A percentile compares a stretch with the other conserved stretches of the same genome.
These are phyloP conservation scores for Onthophagus taurus DNA, from an alignment of 1,140 invertebrate genomes.

Conservation along the genomic window DNA sequence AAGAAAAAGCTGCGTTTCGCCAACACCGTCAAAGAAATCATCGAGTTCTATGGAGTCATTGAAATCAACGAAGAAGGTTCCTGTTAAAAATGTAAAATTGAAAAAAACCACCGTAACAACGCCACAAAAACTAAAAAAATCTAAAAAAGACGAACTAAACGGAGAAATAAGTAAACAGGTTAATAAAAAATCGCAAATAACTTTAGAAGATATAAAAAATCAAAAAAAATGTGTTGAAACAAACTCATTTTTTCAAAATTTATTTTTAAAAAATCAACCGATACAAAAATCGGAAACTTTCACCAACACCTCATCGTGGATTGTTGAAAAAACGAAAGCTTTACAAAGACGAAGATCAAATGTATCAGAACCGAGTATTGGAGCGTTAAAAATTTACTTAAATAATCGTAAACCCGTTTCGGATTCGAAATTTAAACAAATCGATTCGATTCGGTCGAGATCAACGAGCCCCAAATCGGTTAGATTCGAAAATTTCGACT, in stretches of 20 bases:
- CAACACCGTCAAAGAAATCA: conserved; percentile 14
- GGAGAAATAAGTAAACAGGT: conserved; percentile 29
- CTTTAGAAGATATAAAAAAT: conserved; percentile 43
- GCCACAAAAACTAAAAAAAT: conserved; percentile 20
- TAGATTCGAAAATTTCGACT: conserved; percentile 26
- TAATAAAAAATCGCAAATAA: conserved; percentile 24
- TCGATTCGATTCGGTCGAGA: conserved; percentile 40
- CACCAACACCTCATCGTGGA: conserved; percentile 40
- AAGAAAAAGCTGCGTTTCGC: conserved; percentile 11
- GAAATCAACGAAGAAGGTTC: conserved; percentile 18
- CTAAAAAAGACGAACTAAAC: conserved; percentile 32
- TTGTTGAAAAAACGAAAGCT: conserved; percentile 52
- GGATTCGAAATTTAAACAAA: conserved; percentile 58
- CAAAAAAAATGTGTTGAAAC: conserved; percentile 47
- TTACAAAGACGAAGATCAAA: conserved; percentile 45
- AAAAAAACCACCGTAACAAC: conserved; percentile 5
- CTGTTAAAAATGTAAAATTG: background rate
- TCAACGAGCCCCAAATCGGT: conserved; percentile 30
- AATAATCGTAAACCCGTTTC: conserved; percentile 58
- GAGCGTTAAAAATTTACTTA: conserved; percentile 52
- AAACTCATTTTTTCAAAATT: conserved; percentile 59
- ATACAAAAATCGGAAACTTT: conserved; percentile 29
- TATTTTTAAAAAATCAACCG: conserved; percentile 48
- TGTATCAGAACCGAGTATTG: conserved; percentile 45
- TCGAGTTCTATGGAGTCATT: conserved; percentile 30